Percentiles rank a stretch among this genome's conserved stretches.
Conservation (phyloP, 2,113 vertebrate species). For the Perca fluviatilis region DNA sequence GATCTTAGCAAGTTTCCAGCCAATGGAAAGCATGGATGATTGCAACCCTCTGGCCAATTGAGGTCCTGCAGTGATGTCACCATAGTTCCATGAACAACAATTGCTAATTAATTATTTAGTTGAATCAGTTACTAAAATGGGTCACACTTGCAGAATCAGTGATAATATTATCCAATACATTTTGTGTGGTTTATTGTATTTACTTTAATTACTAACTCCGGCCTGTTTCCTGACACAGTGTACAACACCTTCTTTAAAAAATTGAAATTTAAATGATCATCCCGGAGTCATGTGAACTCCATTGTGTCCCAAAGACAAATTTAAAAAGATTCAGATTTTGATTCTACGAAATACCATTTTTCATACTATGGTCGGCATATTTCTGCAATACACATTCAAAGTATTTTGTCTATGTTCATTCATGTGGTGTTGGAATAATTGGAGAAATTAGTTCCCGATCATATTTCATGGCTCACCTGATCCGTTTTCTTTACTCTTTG, state of each 20-base stretch:
- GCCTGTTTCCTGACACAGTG: background rate
- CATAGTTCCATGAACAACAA: background rate
- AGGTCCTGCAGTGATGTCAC: conserved; percentile 33
- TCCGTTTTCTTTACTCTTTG: too few species aligned
- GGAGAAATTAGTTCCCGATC: too few species aligned
- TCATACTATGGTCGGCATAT: background rate
- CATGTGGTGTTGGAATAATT: too few species aligned
- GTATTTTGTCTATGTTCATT: too few species aligned
- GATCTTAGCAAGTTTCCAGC: conserved; percentile 22
- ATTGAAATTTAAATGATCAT: background rate
- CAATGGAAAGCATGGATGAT: conserved; percentile 21
- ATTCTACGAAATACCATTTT: too few species aligned
- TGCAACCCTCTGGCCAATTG: conserved; percentile 13
- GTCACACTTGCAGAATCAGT: background rate
- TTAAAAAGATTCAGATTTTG: too few species aligned
- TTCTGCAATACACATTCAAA: background rate
- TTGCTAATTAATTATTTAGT: conserved; percentile 5
- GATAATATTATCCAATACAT: too few species aligned
- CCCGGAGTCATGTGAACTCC: background rate
- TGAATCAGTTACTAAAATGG: conserved; percentile 11
- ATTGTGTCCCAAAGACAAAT: background rate
- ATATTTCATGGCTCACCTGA: too few species aligned
- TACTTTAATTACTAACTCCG: background rate
- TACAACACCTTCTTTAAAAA: background rate
- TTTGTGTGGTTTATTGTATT: background rate